phyloP scores from a whole-genome alignment of 2,888 invertebrate species.

The Globia sparganii region DNA sequence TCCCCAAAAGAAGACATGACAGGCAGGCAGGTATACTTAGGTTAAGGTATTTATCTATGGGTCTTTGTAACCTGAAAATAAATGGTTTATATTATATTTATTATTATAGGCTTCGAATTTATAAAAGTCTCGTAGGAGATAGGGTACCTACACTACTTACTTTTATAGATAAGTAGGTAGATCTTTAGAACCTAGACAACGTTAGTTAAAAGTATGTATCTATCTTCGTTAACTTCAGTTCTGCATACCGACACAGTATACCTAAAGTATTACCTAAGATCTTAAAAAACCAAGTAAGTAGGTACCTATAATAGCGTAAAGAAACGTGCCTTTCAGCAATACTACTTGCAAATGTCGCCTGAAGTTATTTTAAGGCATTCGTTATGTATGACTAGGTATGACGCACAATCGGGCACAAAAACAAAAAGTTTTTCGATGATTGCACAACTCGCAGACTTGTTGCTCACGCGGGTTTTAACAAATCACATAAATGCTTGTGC shows the following conservation, averaged over 20 bases:
- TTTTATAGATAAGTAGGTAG: background rate
- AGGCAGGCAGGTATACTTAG: too few relatives aligned
- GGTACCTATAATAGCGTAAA: background rate
- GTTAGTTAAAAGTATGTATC: too few relatives aligned
- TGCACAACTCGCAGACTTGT: conserved; percentile 28
- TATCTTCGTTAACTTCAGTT: background rate
- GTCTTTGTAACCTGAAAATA: too few relatives aligned
- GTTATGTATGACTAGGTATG: conserved; percentile 12
- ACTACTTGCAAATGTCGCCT: background rate
- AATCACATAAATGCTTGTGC: conserved; percentile 8
- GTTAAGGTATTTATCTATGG: too few relatives aligned
- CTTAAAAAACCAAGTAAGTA: background rate
- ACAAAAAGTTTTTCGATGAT: conserved; percentile 27
- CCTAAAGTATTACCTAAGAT: background rate
- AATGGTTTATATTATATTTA: too few relatives aligned
- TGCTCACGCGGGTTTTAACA: background rate
- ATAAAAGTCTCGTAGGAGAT: too few relatives aligned
- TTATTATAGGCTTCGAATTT: too few relatives aligned
- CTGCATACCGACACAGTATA: background rate
- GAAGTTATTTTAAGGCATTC: conserved; percentile 2
- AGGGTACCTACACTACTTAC: background rate
- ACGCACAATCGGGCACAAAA: conserved; percentile 26
- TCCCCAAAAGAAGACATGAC: background rate
- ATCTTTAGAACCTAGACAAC: too few relatives aligned
- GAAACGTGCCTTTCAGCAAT: background rate